Conservation (phyloP, 2,888 invertebrate genomes). For the Epirrhoe tristata region DNA sequence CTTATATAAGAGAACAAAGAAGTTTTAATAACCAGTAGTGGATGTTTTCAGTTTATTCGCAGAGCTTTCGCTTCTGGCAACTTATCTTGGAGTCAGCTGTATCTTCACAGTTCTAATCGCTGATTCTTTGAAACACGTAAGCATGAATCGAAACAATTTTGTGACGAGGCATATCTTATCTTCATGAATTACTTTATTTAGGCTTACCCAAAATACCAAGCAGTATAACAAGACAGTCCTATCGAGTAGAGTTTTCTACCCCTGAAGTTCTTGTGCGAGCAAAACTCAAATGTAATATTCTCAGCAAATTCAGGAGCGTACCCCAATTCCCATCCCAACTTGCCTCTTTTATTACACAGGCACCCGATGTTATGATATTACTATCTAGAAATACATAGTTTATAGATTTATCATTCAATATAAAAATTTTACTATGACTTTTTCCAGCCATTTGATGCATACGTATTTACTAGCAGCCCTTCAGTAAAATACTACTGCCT, state of each 20-base stretch:
- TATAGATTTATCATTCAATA: no score
- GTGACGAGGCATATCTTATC: not conserved
- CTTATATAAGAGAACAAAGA: no score
- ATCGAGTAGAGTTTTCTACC: not conserved
- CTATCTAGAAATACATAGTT: no score
- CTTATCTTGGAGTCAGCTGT: conserved; percentile 89
- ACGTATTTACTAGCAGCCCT: conserved; percentile 58
- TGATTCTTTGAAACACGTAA: conserved; percentile 87
- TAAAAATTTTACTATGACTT: not conserved
- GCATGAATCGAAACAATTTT: conserved; percentile 28
- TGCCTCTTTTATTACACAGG: no score
- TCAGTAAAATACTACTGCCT: conserved; percentile 76
- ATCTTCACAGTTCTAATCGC: conserved; percentile 93
- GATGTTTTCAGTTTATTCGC: conserved; percentile 74
- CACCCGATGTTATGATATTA: no score
- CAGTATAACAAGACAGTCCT: no score
- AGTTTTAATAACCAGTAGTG: no score
- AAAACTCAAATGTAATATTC: not conserved
- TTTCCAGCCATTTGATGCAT: conserved; percentile 73
- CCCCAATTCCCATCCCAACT: no score
- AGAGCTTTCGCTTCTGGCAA: conserved; percentile 87
- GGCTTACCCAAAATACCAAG: no score
- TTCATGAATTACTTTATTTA: not conserved
- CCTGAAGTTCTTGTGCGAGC: not conserved
- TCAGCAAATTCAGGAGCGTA: not conserved